Evolutionary conservation across 2,113 vertebrate species (phyloP).

Genomic region (Lycaon pictus): DNA sequence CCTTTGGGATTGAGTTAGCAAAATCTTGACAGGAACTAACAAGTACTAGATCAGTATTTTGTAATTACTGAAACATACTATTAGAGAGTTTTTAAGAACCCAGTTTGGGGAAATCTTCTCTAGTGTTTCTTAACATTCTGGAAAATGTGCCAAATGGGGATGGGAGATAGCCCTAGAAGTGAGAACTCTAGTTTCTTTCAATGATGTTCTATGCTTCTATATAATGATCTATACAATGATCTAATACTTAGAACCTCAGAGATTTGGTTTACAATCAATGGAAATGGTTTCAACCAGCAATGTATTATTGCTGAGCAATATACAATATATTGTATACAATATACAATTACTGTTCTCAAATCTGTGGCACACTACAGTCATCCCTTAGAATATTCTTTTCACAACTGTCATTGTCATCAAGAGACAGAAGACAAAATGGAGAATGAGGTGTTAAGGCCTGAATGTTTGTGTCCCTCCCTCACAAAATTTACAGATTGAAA

Average conservation of each 20-base stretch:
- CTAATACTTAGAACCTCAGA: conserved; percentile 9
- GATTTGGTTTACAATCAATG: background rate
- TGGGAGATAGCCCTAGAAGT: background rate
- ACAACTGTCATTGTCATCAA: background rate
- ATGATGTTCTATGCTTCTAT: background rate
- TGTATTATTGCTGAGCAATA: background rate
- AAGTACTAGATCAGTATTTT: conserved; percentile 27
- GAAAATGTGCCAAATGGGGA: conserved; percentile 12
- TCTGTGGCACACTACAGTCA: background rate
- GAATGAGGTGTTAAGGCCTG: background rate
- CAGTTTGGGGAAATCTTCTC: background rate
- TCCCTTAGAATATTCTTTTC: background rate
- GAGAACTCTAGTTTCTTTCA: background rate
- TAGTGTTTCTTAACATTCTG: background rate
- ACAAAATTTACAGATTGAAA: background rate
- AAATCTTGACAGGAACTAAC: conserved; percentile 13
- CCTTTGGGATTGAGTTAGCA: background rate
- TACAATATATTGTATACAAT: too few relatives aligned
- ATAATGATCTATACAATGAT: too few relatives aligned
- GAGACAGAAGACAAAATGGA: background rate
- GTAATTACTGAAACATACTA: conserved; percentile 28
- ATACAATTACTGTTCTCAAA: background rate
- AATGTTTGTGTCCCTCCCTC: background rate
- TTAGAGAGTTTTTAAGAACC: background rate
- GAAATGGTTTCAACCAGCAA: background rate